Evolutionary conservation across 2,888 invertebrate species (phyloP).

Genomic region (Heliconius cydno): DNA sequence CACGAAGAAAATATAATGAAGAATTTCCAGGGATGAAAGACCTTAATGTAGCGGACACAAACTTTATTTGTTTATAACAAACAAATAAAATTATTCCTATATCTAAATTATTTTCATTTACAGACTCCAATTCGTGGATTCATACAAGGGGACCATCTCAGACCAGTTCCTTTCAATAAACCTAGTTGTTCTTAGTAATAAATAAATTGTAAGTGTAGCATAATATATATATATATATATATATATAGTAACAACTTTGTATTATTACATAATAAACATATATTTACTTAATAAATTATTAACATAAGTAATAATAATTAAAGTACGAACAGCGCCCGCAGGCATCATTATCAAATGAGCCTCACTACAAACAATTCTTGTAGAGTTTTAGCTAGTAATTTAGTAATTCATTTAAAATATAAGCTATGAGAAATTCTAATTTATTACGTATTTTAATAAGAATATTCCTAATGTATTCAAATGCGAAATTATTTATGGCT

Average conservation of each 20-base stretch:
- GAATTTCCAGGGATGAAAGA: background rate
- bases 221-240: background rate
- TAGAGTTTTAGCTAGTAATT: background rate
- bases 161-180: too few species aligned
- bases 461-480: background rate
- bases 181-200: background rate
- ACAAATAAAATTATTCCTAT: too few species aligned
- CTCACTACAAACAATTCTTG: constrained; percentile 6
- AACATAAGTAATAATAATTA: constrained; percentile 8
- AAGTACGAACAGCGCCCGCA: background rate
- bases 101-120: too few species aligned
- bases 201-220: background rate
- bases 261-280: background rate
- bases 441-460: background rate
- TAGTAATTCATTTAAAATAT: background rate
- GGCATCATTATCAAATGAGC: constrained; percentile 12
- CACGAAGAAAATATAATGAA: background rate
- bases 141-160: too few species aligned
- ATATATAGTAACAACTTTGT: background rate
- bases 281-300: background rate
- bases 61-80: too few species aligned
- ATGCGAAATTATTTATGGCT: too few species aligned
- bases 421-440: background rate
- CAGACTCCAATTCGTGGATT: too few species aligned
- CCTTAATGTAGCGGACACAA: background rate